Conservation (phyloP, 2,113 vertebrate species). For the Sclerurus mexicanus region DNA sequence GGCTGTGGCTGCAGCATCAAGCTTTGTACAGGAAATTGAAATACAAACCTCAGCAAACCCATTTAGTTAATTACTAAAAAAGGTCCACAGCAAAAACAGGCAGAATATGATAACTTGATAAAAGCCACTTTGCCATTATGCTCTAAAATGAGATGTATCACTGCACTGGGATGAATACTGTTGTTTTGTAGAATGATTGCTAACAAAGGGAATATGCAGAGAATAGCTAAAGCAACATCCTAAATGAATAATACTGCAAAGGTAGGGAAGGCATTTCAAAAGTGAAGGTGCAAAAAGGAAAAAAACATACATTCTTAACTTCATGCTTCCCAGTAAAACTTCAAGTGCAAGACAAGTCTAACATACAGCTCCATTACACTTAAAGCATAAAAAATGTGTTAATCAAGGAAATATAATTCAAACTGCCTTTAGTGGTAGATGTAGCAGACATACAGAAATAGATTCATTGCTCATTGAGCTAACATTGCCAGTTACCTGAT, state of each 20-base stretch:
- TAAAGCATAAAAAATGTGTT: neutral
- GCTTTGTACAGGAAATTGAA: neutral
- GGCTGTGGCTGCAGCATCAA: neutral
- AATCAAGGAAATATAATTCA: neutral
- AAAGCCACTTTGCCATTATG: neutral
- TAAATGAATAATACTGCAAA: neutral
- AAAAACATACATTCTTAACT: neutral
- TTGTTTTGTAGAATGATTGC: neutral
- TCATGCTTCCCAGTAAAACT: neutral
- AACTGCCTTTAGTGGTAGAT: neutral
- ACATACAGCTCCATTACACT: neutral
- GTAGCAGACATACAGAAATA: neutral
- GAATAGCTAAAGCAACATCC: neutral
- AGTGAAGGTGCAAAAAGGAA: neutral
- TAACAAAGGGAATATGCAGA: neutral
- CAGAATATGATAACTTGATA: neutral
- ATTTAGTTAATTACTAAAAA: neutral
- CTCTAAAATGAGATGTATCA: neutral
- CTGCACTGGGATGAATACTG: no score
- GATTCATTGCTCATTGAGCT: neutral
- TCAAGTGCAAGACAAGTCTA: neutral
- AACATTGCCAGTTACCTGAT: neutral
- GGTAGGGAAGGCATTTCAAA: neutral
- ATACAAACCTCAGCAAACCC: neutral
- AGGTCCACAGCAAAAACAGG: neutral